A percentile compares a stretch with the other conserved stretches of the same genome.
Conservation (phyloP, 2,888 invertebrate genomes). For the Celastrina argiolus region DNA sequence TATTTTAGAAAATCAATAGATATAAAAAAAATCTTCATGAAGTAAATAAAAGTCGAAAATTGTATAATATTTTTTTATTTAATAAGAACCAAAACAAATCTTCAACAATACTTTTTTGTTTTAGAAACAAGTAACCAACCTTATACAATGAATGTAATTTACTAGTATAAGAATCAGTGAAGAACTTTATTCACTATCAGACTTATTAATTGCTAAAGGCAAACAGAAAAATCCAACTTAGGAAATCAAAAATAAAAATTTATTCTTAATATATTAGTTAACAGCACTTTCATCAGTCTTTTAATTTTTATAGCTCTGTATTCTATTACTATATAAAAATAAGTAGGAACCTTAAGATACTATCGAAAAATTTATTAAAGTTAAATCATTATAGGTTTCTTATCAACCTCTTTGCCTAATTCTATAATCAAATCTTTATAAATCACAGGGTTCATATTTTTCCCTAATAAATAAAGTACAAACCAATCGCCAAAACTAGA, state of each 20-base stretch:
- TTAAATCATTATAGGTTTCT: slow-evolving; percentile 52
- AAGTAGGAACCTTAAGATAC: not conserved
- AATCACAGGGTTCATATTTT: slow-evolving; percentile 84
- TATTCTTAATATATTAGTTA: slow-evolving; percentile 10
- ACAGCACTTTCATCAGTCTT: slow-evolving; percentile 8
- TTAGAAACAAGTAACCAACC: not conserved
- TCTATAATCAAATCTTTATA: slow-evolving; percentile 81
- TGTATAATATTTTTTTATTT: not conserved
- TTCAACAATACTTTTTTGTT: not conserved
- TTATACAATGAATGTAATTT: not conserved
- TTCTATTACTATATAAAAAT: not conserved
- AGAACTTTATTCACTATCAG: not conserved
- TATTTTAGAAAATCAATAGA: not conserved
- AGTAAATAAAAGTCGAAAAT: not conserved
- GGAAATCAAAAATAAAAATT: slow-evolving; percentile 3
- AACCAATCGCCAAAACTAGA: slow-evolving; percentile 87
- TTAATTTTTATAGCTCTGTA: not conserved
- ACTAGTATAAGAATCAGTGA: not conserved
- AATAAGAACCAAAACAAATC: slow-evolving; percentile 2
- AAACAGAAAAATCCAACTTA: not conserved
- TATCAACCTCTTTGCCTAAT: slow-evolving; percentile 61
- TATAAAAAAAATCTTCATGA: not conserved
- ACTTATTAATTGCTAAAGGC: not conserved
- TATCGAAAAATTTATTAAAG: slow-evolving; percentile 21
- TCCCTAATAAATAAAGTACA: slow-evolving; percentile 84